These are phyloP conservation scores for Hepsetus odoe DNA, from an alignment of 2,113 vertebrate species.

Conservation along the genomic window DNA sequence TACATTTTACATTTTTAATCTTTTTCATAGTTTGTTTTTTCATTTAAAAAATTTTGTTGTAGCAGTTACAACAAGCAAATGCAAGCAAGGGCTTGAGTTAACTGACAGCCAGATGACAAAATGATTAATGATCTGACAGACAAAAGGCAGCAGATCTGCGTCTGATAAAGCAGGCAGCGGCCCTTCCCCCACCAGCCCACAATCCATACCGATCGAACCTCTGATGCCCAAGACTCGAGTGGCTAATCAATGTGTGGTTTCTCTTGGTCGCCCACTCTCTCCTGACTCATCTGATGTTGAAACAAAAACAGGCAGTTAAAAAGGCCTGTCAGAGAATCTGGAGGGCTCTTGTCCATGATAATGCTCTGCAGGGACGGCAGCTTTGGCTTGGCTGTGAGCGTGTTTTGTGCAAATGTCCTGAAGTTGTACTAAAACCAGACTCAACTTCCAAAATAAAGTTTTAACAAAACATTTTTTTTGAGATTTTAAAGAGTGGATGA, in stretches of 20 bases:
- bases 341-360: not conserved
- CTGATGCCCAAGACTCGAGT: constrained; percentile 54
- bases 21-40: not conserved
- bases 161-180: constrained; percentile 60
- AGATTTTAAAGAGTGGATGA: no score
- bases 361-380: not conserved
- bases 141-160: constrained; percentile 57
- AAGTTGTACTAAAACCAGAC: no score
- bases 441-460: no score
- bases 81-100: constrained; percentile 15
- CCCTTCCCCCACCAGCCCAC: constrained; percentile 54
- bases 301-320: constrained; percentile 52
- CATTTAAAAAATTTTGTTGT: not conserved
- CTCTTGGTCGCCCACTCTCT: constrained; percentile 22
- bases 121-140: constrained; percentile 68
- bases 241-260: constrained; percentile 59
- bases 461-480: no score
- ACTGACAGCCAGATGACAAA: constrained; percentile 63
- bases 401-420: not conserved
- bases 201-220: constrained; percentile 60
- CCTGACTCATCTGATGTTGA: constrained; percentile 60
- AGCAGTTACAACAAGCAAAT: not conserved
- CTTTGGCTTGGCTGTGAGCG: not conserved
- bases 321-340: constrained; percentile 44
- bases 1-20: no score